Evolutionary conservation across 2,888 invertebrate species (phyloP).

Genomic region (Marronus borbonicus): DNA sequence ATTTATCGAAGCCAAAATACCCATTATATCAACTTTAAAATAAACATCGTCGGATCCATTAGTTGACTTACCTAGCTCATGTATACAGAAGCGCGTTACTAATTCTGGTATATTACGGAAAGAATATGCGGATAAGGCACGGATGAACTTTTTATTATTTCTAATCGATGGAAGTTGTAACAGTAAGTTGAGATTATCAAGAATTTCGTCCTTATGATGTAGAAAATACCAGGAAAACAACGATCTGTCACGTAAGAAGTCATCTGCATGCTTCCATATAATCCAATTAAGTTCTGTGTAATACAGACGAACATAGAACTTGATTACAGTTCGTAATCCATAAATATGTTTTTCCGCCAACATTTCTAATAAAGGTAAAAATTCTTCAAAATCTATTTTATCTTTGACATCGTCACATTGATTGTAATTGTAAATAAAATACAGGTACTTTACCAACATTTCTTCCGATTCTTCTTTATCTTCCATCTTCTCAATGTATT

Average conservation of each 20-base stretch:
- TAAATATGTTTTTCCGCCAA: neutral
- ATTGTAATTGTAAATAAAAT: constrained; percentile 19
- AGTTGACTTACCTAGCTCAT: neutral
- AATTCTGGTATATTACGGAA: constrained; percentile 19
- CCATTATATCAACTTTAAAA: neutral
- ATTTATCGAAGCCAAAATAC: constrained; percentile 14
- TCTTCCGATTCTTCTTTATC: neutral
- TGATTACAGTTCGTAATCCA: neutral
- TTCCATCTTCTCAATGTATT: constrained; percentile 16
- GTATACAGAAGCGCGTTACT: neutral
- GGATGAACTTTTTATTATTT: neutral
- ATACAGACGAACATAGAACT: constrained; percentile 7
- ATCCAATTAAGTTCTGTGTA: constrained; percentile 18
- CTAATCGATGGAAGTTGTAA: neutral
- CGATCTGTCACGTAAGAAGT: neutral
- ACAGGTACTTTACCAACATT: neutral
- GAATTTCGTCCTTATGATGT: constrained; percentile 22
- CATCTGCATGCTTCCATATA: constrained; percentile 3
- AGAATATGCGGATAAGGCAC: neutral
- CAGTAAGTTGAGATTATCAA: constrained; percentile 7
- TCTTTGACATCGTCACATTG: neutral
- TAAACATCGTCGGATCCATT: neutral
- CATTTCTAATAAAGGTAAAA: neutral
- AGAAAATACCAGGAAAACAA: constrained; percentile 26
- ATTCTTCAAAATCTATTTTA: neutral